phyloP scores from a whole-genome alignment of 2,888 invertebrate genomes.

The Bombyx huttoni region DNA sequence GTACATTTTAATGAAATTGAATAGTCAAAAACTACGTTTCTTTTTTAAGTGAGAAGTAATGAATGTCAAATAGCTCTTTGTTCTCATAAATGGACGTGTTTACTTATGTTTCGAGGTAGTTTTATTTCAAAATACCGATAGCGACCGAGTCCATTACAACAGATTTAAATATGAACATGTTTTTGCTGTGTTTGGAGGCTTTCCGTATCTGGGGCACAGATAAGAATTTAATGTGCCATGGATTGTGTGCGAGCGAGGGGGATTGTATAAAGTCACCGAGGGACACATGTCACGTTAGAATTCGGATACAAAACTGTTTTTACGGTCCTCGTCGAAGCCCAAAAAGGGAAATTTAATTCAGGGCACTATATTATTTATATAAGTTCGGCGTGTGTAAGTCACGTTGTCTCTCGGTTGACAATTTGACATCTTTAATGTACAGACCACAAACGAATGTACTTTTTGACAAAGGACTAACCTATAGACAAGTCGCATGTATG shows the following conservation, averaged over 20 bases:
- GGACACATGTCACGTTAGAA: constrained; percentile 44
- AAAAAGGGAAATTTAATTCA: neutral
- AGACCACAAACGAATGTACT: neutral
- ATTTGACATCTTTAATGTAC: neutral
- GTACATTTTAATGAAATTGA: too few species aligned
- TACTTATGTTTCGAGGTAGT: constrained; percentile 15
- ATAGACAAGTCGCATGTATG: neutral
- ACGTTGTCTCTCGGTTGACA: neutral
- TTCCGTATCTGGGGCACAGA: constrained; percentile 8
- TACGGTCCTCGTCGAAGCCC: constrained; percentile 7
- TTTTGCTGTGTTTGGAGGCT: constrained; percentile 7
- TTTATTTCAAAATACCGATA: constrained; percentile 19
- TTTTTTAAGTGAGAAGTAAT: constrained; percentile 15
- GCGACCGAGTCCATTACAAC: constrained; percentile 18
- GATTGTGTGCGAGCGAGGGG: constrained; percentile 26
- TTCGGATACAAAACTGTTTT: constrained; percentile 29
- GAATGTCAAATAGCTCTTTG: constrained; percentile 21
- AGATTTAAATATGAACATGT: constrained; percentile 7
- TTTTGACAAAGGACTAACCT: neutral
- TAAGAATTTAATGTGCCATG: constrained; percentile 26
- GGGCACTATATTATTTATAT: neutral
- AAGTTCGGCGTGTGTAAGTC: neutral
- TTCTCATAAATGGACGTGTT: constrained; percentile 22
- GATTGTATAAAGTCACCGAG: constrained; percentile 38
- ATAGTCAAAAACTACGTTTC: neutral